These are phyloP conservation scores for Triplophysa siluroides DNA, from an alignment of 2,113 vertebrate species.

Conservation along the genomic window DNA sequence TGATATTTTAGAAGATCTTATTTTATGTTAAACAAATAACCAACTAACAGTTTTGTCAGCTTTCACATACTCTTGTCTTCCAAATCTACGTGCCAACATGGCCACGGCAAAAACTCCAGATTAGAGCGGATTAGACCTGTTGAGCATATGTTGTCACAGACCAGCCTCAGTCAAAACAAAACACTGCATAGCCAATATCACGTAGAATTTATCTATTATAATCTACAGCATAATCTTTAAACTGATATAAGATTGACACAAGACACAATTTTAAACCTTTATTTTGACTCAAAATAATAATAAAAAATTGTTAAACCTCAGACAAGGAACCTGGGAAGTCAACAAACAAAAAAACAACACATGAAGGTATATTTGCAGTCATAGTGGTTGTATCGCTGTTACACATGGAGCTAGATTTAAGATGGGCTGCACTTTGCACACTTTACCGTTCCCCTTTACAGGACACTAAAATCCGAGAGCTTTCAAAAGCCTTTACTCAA, in stretches of 20 bases:
- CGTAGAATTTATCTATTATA: background rate
- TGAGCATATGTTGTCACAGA: constrained; percentile 42
- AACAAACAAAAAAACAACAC: constrained; percentile 28
- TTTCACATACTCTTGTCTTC: background rate
- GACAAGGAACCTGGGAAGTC: constrained; percentile 24
- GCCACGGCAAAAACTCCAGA: constrained; percentile 32
- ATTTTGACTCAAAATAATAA: constrained; percentile 26
- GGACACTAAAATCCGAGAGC: background rate
- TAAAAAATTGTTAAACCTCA: background rate
- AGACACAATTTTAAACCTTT: background rate
- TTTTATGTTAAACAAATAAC: background rate
- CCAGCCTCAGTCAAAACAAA: background rate
- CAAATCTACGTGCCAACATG: background rate
- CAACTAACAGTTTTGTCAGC: background rate
- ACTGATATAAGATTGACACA: background rate
- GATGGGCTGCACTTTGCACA: background rate
- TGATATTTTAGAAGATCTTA: background rate
- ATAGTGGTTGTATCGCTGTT: background rate
- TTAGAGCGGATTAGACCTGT: constrained; percentile 50
- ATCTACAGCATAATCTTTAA: background rate
- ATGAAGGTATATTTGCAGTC: background rate
- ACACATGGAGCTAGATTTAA: background rate
- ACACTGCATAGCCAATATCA: background rate
- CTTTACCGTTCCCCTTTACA: background rate
- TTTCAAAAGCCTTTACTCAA: background rate